These are phyloP conservation scores for Allygus modestus DNA, from an alignment of 2,888 invertebrate genomes.

Conservation along the genomic window DNA sequence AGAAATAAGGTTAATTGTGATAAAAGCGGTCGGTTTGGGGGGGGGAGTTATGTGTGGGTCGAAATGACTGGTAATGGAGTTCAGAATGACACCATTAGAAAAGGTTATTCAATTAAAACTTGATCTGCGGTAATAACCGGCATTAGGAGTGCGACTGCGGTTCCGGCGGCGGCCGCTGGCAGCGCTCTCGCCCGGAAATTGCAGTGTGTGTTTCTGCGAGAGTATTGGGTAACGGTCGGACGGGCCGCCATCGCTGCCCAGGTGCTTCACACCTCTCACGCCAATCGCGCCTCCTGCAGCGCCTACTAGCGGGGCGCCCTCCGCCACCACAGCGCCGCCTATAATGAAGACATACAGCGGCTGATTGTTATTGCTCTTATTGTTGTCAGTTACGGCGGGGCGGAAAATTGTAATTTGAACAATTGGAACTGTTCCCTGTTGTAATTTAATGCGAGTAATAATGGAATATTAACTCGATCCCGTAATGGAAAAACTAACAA, in stretches of 20 bases:
- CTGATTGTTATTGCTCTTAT: slow-evolving; percentile 17
- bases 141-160: slow-evolving; percentile 39
- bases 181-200: slow-evolving; percentile 38
- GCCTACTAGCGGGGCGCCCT: background rate
- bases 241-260: slow-evolving; percentile 27
- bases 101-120: slow-evolving; percentile 58
- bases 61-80: slow-evolving; percentile 29
- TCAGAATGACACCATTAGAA: slow-evolving; percentile 55
- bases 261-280: slow-evolving; percentile 34
- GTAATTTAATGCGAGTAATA: slow-evolving; percentile 8
- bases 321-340: background rate
- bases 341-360: background rate
- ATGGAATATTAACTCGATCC: background rate
- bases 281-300: slow-evolving; percentile 1
- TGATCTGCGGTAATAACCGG: slow-evolving; percentile 50
- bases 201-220: slow-evolving; percentile 52
- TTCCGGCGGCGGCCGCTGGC: slow-evolving; percentile 40
- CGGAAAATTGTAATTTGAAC: slow-evolving; percentile 33
- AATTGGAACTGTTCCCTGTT: slow-evolving; percentile 10
- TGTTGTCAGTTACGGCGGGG: background rate
- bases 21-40: background rate
- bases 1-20: slow-evolving; percentile 52
- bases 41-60: slow-evolving; percentile 32
- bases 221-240: slow-evolving; percentile 42
- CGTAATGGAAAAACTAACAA: slow-evolving; percentile 39